A percentile compares a stretch with the other conserved stretches of the same genome.
Conservation (phyloP, 2,888 invertebrate species). For the Bombylius discolor region DNA sequence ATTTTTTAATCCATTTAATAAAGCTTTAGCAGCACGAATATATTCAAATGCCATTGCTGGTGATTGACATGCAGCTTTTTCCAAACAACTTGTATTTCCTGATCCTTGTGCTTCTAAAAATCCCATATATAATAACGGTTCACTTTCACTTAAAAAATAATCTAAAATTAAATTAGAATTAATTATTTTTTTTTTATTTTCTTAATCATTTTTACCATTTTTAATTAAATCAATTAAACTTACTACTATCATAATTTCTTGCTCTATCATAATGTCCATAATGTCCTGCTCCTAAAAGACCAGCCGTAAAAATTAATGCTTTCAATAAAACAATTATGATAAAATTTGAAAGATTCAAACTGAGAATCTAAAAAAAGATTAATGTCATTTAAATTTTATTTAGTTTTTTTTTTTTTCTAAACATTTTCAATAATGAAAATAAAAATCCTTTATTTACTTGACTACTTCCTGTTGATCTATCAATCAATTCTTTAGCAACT, state of each 20-base stretch:
- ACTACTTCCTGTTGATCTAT: constrained; percentile 54
- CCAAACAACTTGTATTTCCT: constrained; percentile 57
- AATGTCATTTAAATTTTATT: background rate
- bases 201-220: no score
- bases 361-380: constrained; percentile 47
- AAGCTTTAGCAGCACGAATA: constrained; percentile 60
- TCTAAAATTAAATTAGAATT: background rate
- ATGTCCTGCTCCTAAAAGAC: constrained; percentile 60
- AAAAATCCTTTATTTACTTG: constrained; percentile 38
- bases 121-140: constrained; percentile 41
- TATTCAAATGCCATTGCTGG: constrained; percentile 62
- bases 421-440: background rate
- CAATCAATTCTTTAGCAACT: constrained; percentile 51
- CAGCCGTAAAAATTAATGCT: constrained; percentile 68
- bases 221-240: no score
- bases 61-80: constrained; percentile 61
- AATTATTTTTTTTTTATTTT: background rate
- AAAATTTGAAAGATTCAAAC: constrained; percentile 69
- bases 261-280: constrained; percentile 40
- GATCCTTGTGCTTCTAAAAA: constrained; percentile 60
- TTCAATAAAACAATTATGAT: constrained; percentile 67
- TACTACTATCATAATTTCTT: constrained; percentile 32
- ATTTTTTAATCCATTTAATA: constrained; percentile 56
- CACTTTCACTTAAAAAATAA: constrained; percentile 37
- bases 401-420: background rate